phyloP scores from a whole-genome alignment of 2,888 invertebrate genomes.

The Amphipyra berbera region DNA sequence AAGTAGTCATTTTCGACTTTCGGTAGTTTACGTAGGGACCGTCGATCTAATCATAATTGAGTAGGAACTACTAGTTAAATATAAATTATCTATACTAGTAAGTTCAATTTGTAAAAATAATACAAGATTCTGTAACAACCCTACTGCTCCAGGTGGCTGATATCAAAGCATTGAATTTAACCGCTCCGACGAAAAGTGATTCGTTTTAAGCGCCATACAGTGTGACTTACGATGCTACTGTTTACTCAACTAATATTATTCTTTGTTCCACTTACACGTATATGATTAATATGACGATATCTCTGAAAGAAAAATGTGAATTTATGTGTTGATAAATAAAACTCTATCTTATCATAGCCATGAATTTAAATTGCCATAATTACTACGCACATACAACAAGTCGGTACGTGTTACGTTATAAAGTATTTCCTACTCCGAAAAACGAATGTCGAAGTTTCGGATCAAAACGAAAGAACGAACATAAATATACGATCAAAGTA shows the following conservation, averaged over 20 bases:
- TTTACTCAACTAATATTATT: conserved; percentile 86
- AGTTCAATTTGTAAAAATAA: background rate
- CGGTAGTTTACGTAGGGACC: too few relatives aligned
- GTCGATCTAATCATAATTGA: too few relatives aligned
- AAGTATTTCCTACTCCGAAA: too few relatives aligned
- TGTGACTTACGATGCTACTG: conserved; percentile 81
- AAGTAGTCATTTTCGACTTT: too few relatives aligned
- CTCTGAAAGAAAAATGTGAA: conserved; percentile 13
- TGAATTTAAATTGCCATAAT: too few relatives aligned
- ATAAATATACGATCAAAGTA: too few relatives aligned
- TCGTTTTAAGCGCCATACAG: conserved; percentile 85
- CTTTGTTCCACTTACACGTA: conserved; percentile 78
- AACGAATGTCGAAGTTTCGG: too few relatives aligned
- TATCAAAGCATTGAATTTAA: conserved; percentile 84
- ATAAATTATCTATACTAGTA: too few relatives aligned
- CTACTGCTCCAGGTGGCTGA: conserved; percentile 82
- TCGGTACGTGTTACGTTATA: too few relatives aligned
- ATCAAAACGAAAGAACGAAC: too few relatives aligned
- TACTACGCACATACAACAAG: too few relatives aligned
- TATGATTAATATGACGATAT: conserved; percentile 47
- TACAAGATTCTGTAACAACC: conserved; percentile 64
- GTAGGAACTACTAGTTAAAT: too few relatives aligned
- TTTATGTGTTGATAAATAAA: conserved; percentile 16
- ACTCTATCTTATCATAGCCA: background rate
- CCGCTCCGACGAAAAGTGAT: conserved; percentile 81